Conservation (phyloP, 2,888 invertebrate species). For the Anaspis maculata region DNA sequence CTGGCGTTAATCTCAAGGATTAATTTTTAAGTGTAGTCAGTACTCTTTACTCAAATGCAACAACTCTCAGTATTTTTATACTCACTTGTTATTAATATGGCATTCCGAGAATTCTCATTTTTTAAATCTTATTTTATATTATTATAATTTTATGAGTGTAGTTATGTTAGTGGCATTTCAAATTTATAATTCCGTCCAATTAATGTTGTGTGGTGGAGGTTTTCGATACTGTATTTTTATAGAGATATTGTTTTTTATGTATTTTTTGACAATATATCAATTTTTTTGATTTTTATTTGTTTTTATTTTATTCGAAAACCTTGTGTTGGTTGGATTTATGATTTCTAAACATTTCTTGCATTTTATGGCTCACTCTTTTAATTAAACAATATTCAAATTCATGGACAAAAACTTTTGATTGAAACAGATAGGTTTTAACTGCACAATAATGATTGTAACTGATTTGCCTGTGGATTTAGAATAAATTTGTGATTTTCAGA, state of each 20-base stretch:
- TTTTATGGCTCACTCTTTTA: too few species aligned
- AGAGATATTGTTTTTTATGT: slow-evolving; percentile 19
- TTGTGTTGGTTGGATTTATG: slow-evolving; percentile 16
- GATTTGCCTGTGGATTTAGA: too few species aligned
- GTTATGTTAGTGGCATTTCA: too few species aligned
- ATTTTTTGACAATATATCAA: slow-evolving; percentile 17
- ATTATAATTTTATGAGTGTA: too few species aligned
- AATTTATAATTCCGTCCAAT: slow-evolving; percentile 13
- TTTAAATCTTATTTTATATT: slow-evolving; percentile 1
- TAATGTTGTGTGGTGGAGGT: slow-evolving; percentile 20
- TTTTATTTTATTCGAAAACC: slow-evolving; percentile 13
- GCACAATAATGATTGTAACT: too few species aligned
- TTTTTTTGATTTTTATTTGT: too few species aligned
- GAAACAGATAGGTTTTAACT: too few species aligned
- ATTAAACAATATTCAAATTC: too few species aligned
- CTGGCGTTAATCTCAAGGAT: slow-evolving; percentile 34
- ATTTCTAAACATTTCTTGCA: too few species aligned
- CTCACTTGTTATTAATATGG: not conserved
- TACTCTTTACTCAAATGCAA: too few species aligned
- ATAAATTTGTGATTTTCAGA: slow-evolving; percentile 26
- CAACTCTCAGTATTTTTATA: not conserved
- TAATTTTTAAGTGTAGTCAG: slow-evolving; percentile 13
- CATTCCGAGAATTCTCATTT: too few species aligned
- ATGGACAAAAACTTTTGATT: too few species aligned
- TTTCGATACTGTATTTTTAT: slow-evolving; percentile 23